phyloP scores from a whole-genome alignment of 2,888 invertebrate genomes.

The Anagyrus pseudococci region DNA sequence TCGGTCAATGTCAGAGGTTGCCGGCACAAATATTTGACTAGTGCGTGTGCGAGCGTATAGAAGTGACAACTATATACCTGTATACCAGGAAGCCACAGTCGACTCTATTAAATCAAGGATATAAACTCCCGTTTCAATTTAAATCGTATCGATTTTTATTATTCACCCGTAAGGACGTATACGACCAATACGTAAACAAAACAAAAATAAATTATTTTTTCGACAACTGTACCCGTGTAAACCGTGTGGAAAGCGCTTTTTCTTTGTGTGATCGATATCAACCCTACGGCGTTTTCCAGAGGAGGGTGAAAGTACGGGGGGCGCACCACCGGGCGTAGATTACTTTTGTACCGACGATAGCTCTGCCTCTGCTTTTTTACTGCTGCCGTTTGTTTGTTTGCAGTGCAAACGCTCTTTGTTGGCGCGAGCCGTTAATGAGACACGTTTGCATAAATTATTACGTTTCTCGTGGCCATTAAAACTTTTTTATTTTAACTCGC shows the following conservation, averaged over 20 bases:
- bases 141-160: neutral
- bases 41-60: too few relatives aligned
- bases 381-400: neutral
- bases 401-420: neutral
- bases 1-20: too few relatives aligned
- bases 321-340: neutral
- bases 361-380: neutral
- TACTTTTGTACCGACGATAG: neutral
- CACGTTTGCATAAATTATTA: neutral
- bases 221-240: too few relatives aligned
- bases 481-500: too few relatives aligned
- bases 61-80: too few relatives aligned
- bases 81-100: too few relatives aligned
- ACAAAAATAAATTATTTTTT: too few relatives aligned
- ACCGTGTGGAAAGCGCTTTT: too few relatives aligned
- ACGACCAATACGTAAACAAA: neutral
- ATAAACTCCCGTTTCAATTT: too few relatives aligned
- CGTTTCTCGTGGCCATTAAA: too few relatives aligned
- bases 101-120: too few relatives aligned
- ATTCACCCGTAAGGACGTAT: neutral
- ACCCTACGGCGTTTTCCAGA: slow-evolving; percentile 10
- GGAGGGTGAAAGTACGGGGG: neutral
- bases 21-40: too few relatives aligned
- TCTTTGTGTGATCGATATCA: slow-evolving; percentile 19
- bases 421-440: neutral